phyloP scores from a whole-genome alignment of 2,797 vertebrate genomes.

The Helarctos malayanus region DNA sequence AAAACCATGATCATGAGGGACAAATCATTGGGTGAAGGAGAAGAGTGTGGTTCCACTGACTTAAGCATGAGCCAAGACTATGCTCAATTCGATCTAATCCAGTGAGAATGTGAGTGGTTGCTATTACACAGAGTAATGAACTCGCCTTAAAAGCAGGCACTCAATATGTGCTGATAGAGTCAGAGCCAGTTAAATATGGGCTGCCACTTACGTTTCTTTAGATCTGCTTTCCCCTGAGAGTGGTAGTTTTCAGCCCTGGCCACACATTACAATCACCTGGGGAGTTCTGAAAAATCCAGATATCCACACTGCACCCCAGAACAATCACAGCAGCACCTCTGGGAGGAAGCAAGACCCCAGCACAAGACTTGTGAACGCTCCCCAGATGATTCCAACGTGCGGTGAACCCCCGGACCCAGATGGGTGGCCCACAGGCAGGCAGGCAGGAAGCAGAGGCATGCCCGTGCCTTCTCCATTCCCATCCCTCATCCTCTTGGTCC shows the following conservation, averaged over 20 bases:
- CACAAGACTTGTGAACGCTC: not conserved
- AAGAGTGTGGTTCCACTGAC: not conserved
- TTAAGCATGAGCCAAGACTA: constrained; percentile 35
- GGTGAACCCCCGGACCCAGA: not conserved
- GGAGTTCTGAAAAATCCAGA: constrained; percentile 52
- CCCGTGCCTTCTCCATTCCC: not conserved
- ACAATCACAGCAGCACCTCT: not conserved
- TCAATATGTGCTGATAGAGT: not conserved
- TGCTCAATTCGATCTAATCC: not conserved
- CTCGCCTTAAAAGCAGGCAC: constrained; percentile 46
- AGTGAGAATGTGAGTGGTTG: constrained; percentile 27
- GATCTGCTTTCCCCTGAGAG: not conserved
- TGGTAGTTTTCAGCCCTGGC: not conserved
- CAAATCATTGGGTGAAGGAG: not conserved
- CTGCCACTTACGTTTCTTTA: constrained; percentile 5
- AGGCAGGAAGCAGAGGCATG: not conserved
- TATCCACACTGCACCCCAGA: not conserved
- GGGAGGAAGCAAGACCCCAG: not conserved
- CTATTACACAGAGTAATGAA: constrained; percentile 56
- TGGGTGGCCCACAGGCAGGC: not conserved
- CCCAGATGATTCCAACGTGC: not conserved
- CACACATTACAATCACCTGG: constrained; percentile 30
- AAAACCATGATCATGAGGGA: not conserved
- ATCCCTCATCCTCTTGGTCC: not conserved
- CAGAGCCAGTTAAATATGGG: constrained; percentile 26